Percentiles rank a stretch among this genome's conserved stretches.
Conservation (phyloP, 2,113 vertebrate genomes). For the Marmota flaviventris region DNA sequence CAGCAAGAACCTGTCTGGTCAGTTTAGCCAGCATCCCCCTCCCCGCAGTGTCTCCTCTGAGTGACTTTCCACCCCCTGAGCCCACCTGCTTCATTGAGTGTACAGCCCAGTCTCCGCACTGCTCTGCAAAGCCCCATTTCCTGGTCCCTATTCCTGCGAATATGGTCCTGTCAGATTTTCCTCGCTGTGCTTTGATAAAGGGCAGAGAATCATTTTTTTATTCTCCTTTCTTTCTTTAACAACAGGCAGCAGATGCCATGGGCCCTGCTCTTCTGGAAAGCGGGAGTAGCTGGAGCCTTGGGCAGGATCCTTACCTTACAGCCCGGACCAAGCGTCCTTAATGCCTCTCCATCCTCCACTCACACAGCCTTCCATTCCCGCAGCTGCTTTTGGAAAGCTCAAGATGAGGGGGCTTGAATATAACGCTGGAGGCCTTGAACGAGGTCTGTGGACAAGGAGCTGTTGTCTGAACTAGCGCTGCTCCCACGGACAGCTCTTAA, state of each 20-base stretch:
- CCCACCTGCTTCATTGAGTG: neutral
- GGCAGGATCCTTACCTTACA: fast-evolving
- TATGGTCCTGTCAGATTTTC: too few species aligned
- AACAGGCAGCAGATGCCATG: neutral
- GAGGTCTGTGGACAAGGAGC: neutral
- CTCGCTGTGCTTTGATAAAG: neutral
- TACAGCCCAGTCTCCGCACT: neutral
- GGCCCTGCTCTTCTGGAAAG: neutral
- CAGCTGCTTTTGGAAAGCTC: neutral
- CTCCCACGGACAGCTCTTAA: too few species aligned
- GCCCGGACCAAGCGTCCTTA: neutral
- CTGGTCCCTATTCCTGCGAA: fast-evolving
- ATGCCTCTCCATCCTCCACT: neutral
- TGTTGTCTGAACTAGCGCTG: neutral
- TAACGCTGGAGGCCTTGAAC: neutral
- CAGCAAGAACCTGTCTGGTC: neutral
- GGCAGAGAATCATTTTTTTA: neutral
- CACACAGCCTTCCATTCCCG: neutral
- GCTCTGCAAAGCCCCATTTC: neutral
- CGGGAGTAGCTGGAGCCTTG: fast-evolving
- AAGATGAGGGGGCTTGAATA: neutral
- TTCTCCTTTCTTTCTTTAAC: too few species aligned
- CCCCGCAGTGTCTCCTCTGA: fast-evolving
- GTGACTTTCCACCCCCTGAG: neutral
- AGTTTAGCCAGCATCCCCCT: too few species aligned